These are phyloP conservation scores for Molorchus minor DNA, from an alignment of 2,888 invertebrate genomes.

Conservation along the genomic window DNA sequence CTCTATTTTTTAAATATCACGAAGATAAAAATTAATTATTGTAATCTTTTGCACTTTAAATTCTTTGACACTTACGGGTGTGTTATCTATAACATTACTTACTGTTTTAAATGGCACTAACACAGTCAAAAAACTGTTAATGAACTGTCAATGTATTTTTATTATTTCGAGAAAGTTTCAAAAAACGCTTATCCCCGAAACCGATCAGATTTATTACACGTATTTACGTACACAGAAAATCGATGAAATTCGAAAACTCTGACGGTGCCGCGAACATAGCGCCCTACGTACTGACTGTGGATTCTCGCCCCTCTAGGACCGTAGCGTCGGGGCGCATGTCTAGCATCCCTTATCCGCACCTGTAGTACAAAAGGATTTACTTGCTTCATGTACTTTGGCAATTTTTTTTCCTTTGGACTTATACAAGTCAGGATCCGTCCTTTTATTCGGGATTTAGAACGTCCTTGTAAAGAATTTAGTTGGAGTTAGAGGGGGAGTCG, in stretches of 20 bases:
- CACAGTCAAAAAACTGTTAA: slow-evolving; percentile 3
- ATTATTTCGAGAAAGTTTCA: no score
- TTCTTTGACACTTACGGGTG: no score
- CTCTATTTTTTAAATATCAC: no score
- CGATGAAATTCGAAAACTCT: slow-evolving; percentile 50
- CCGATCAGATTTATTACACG: slow-evolving; percentile 14
- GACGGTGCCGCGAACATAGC: slow-evolving; percentile 53
- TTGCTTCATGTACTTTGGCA: slow-evolving; percentile 12
- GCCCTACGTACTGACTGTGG: slow-evolving; percentile 57
- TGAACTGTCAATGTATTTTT: not conserved
- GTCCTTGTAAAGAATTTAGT: slow-evolving; percentile 1
- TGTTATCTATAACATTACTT: no score
- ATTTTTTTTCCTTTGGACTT: slow-evolving; percentile 12
- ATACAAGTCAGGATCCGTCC: not conserved
- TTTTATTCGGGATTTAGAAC: slow-evolving; percentile 1
- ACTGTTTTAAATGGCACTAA: no score
- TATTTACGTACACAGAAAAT: slow-evolving; percentile 36
- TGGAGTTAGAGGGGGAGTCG: slow-evolving; percentile 1
- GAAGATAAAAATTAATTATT: no score
- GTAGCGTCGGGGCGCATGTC: slow-evolving; percentile 49
- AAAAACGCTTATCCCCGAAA: not conserved
- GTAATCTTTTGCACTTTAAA: no score
- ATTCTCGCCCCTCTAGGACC: slow-evolving; percentile 55
- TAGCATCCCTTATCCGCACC: slow-evolving; percentile 50
- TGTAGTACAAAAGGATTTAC: slow-evolving; percentile 34